Conservation (phyloP, 2,113 vertebrate species). For the Dicrurus megarhynchus region DNA sequence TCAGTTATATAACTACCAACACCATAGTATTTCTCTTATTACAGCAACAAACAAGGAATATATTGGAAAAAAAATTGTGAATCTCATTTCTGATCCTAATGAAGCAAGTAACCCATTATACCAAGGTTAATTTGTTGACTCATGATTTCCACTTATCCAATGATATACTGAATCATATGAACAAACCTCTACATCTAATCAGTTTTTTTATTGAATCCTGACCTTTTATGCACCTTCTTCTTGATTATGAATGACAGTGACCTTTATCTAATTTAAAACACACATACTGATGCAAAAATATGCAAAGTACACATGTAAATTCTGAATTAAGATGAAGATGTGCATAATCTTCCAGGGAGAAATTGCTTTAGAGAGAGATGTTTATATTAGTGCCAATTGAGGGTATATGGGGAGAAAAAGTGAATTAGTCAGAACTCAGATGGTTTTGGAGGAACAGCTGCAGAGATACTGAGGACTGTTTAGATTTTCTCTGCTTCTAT, state of each 20-base stretch:
- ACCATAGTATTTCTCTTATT: slow-evolving; percentile 15
- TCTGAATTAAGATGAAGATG: slow-evolving; percentile 75
- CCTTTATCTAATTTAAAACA: slow-evolving; percentile 83
- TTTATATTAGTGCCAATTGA: slow-evolving; percentile 64
- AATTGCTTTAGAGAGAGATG: slow-evolving; percentile 66
- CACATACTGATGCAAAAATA: slow-evolving; percentile 81
- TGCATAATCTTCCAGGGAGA: slow-evolving; percentile 64
- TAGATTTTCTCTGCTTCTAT: slow-evolving; percentile 69
- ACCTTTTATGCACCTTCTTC: slow-evolving; percentile 82
- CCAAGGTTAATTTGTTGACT: slow-evolving; percentile 78
- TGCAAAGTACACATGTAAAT: slow-evolving; percentile 83
- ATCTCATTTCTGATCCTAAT: slow-evolving; percentile 65
- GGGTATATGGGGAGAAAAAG: slow-evolving; percentile 17
- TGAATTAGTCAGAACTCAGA: slow-evolving; percentile 60
- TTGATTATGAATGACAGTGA: slow-evolving; percentile 87
- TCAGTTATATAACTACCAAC: slow-evolving; percentile 5
- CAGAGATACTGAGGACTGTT: slow-evolving; percentile 53
- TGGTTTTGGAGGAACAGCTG: slow-evolving; percentile 42
- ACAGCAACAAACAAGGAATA: slow-evolving; percentile 30
- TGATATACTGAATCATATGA: slow-evolving; percentile 74
- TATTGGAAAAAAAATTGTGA: slow-evolving; percentile 19
- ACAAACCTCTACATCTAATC: slow-evolving; percentile 79
- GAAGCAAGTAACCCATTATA: slow-evolving; percentile 67
- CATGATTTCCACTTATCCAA: slow-evolving; percentile 75
- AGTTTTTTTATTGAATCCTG: slow-evolving; percentile 77